Conservation (phyloP, 2,888 invertebrate genomes). For the Tiliacea citrago region DNA sequence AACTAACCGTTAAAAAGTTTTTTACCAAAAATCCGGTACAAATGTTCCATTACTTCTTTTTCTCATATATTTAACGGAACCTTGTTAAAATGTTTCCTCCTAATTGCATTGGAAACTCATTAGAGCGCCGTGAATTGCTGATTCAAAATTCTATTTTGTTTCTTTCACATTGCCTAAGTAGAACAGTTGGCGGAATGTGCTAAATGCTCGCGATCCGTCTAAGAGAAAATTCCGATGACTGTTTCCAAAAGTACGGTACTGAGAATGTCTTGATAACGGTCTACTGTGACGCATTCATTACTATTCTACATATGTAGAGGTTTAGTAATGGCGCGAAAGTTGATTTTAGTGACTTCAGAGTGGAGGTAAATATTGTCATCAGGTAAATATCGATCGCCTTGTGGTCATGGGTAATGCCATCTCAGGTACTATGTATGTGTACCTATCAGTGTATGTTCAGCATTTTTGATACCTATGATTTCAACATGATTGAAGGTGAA, state of each 20-base stretch:
- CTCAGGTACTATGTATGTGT: conserved; percentile 11
- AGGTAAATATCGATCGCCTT: conserved; percentile 32
- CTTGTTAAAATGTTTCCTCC: conserved; percentile 74
- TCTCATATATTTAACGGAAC: conserved; percentile 64
- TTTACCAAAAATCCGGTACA: conserved; percentile 40
- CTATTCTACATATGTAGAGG: conserved; percentile 34
- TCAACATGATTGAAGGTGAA: neutral
- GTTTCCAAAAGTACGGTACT: conserved; percentile 28
- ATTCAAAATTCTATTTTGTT: conserved; percentile 83
- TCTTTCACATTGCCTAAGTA: conserved; percentile 74
- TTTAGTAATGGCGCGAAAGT: conserved; percentile 25
- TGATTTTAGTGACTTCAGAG: conserved; percentile 28
- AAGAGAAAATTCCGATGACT: conserved; percentile 44
- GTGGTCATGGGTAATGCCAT: conserved; percentile 32
- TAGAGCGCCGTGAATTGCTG: conserved; percentile 82
- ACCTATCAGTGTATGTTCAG: neutral
- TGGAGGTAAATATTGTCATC: conserved; percentile 23
- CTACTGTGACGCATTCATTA: conserved; percentile 52
- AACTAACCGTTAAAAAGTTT: conserved; percentile 14
- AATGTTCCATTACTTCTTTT: conserved; percentile 53
- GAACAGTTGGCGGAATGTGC: conserved; percentile 67
- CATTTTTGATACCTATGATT: neutral
- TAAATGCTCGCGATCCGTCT: conserved; percentile 75
- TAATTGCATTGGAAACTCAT: conserved; percentile 82
- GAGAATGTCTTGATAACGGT: conserved; percentile 50